Base-by-base conservation (phyloP, 2,888 invertebrate species). In the Seira musarum region DNA sequence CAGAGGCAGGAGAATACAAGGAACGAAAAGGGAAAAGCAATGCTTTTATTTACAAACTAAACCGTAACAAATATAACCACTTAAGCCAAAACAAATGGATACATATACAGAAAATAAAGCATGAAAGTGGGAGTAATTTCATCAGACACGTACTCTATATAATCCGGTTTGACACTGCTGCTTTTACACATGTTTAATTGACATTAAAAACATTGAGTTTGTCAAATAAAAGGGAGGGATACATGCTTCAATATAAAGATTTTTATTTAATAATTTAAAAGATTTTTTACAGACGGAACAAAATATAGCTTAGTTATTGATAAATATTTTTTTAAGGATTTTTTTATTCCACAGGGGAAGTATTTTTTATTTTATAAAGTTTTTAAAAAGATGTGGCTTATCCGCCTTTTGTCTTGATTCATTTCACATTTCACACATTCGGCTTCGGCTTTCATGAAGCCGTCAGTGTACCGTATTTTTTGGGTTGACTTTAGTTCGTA, bases 211-310 rank as follows among this genome's bases (percentile, higher is more conserved):
- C 40, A 17, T 40, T 3, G 17, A 63, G 10, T 13, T 17, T 57
- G 19, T 57, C 10, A 61, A 2, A 61, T 2, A 5, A 61, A 19
- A 17, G 1, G 61, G 10, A 61, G 2, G 6, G n/a, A n/a, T n/a
- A n/a, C n/a, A n/a, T n/a, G n/a, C n/a, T n/a, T n/a, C n/a, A n/a
- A n/a, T n/a, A n/a, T n/a, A n/a, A n/a, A n/a, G n/a, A n/a, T n/a
- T n/a, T n/a, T n/a, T n/a, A n/a, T 79, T 79, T 72, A 73, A 80
- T 40, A 40, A 40, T 40, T 40, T 40, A 40, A 40, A n/a, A n/a
- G n/a, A n/a, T n/a, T n/a, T 40, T 13, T 40, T 40, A 40, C 40
- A 40, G 13, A 8, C 40, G n/a, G n/a, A n/a, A n/a, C n/a, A n/a
- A n/a, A n/a, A n/a, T n/a, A n/a, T n/a, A n/a, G 13, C 40, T 40